Base-by-base conservation (phyloP, 2,113 vertebrate species). In the Rhipidura dahli region DNA sequence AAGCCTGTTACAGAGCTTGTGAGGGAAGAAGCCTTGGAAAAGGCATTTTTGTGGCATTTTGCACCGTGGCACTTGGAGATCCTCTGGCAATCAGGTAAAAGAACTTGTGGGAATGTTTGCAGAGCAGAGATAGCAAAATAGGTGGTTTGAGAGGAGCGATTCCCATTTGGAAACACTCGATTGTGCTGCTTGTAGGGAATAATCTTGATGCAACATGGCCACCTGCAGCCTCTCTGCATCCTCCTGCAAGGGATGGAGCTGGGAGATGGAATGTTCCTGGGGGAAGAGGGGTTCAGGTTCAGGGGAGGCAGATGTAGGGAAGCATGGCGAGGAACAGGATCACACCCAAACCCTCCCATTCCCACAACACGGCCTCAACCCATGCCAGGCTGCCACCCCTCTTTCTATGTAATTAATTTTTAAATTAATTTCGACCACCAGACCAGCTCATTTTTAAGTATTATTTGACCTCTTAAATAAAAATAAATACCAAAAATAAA, bases 401-500 rank as follows among this genome's bases (percentile, higher is more conserved):
- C 76, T 84, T 78, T 26, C 47, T 39, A 2, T 15, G 51, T 64
- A 89, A 65, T 53, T 76, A 2, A 90, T 93, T 97, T 97, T 96
- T 69, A 82, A 39, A 96, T 96, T 94, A 28, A 77, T 97, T 97
- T 94, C 3, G 4, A 93, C 45, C 44, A 5, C 90, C 94, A 56
- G 24, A 42, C 63, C 72, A 81, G 94, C 95, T 97, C 27, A 2
- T 96, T 98, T 98, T 98, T 96, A 91, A 97, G 83, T 96, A 98
- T 97, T 97, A 97, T 98, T 98, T 97, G 98, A 98, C 98, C 97
- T 98, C 97, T 98, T 98, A 97, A 98, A 98, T 97, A 98, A 98
- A 98, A 97, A 97, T 75, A 92, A 94, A 96, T 93, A 94, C 17
- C 2, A 97, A 98, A 98, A 98, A 89, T 96, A 56, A 13, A 9